Conservation (phyloP, 2,888 invertebrate species). For the Erannis defoliaria region DNA sequence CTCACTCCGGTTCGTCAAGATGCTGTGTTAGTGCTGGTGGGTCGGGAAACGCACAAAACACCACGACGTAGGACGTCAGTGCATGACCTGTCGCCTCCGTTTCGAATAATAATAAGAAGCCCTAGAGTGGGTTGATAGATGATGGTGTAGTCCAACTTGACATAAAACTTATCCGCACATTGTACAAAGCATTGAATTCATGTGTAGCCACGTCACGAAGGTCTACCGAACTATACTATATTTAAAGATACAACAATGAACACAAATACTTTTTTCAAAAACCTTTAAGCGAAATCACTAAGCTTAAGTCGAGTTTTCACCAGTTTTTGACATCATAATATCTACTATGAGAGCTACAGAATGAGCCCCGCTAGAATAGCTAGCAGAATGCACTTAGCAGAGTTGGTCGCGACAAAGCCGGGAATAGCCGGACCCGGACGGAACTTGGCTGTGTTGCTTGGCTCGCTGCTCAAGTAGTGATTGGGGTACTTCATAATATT, state of each 20-base stretch:
- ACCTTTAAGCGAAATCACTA: constrained; percentile 2
- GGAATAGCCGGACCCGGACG: constrained; percentile 13
- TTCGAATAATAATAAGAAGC: too few relatives aligned
- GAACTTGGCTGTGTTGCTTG: background rate
- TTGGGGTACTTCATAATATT: background rate
- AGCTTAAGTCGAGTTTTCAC: constrained; percentile 4
- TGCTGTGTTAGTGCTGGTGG: too few relatives aligned
- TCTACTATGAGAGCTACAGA: constrained; percentile 40
- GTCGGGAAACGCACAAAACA: too few relatives aligned
- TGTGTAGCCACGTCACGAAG: background rate
- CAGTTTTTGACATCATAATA: constrained; percentile 31
- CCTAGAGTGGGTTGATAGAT: too few relatives aligned
- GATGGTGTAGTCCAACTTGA: too few relatives aligned
- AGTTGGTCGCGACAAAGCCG: constrained; percentile 31
- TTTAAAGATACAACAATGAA: background rate
- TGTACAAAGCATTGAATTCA: too few relatives aligned
- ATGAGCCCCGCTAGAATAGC: constrained; percentile 36
- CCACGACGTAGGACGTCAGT: too few relatives aligned
- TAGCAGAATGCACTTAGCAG: constrained; percentile 45
- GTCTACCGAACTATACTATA: background rate
- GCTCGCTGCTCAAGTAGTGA: background rate
- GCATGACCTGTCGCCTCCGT: too few relatives aligned
- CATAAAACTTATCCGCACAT: too few relatives aligned
- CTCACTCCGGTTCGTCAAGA: too few relatives aligned
- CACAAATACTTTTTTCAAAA: background rate